Percentiles rank a stretch among this genome's conserved stretches.
These are phyloP conservation scores for Cyprinodon variegatus DNA, from an alignment of 2,113 vertebrate species.

Conservation along the genomic window DNA sequence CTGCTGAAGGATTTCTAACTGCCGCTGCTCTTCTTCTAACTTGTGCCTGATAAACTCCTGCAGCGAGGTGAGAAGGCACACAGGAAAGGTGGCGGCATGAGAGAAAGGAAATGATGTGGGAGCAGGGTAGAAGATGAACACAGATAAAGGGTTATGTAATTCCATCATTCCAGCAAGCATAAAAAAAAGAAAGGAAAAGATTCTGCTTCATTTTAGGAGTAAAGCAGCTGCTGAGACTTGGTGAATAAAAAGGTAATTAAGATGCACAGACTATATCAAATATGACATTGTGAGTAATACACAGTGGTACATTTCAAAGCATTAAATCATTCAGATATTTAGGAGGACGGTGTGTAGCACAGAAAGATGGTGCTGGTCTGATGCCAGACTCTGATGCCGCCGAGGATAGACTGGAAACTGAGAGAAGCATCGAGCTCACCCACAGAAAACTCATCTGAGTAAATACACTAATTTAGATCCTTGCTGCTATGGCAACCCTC, in stretches of 20 bases:
- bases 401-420: constrained; percentile 64
- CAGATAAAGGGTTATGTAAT: constrained; percentile 32
- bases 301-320: not conserved
- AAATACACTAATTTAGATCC: constrained; percentile 80
- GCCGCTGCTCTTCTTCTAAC: constrained; percentile 93
- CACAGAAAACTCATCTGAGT: constrained; percentile 78
- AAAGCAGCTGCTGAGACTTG: not conserved
- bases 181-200: constrained; percentile 12
- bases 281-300: not conserved
- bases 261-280: not conserved
- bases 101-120: constrained; percentile 6
- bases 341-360: not conserved
- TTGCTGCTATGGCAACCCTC: constrained; percentile 84
- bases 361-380: constrained; percentile 40
- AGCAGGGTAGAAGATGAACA: constrained; percentile 8
- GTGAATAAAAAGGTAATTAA: not conserved
- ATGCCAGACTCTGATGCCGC: constrained; percentile 62
- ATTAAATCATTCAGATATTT: not conserved
- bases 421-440: constrained; percentile 70
- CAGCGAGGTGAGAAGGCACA: constrained; percentile 55
- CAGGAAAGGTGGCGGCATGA: constrained; percentile 31
- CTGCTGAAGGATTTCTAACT: constrained; percentile 95
- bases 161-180: constrained; percentile 14
- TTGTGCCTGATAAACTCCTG: constrained; percentile 95
- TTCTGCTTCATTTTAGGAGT: not conserved